phyloP scores from a whole-genome alignment of 2,797 vertebrate genomes.

The Alosa sapidissima region DNA sequence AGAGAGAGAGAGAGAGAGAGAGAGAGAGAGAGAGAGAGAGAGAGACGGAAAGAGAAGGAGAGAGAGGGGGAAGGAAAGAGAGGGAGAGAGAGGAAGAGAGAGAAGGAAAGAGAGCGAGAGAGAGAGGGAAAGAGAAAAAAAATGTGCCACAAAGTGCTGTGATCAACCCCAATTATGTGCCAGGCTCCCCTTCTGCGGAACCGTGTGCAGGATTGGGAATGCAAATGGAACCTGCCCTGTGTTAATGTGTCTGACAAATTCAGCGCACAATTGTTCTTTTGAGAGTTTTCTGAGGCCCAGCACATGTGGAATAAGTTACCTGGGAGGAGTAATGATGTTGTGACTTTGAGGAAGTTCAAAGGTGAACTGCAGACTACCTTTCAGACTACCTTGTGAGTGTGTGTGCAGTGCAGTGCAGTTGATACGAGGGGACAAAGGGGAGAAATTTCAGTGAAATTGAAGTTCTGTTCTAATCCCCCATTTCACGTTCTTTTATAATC shows the following conservation, averaged over 20 bases:
- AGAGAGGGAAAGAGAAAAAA: background rate
- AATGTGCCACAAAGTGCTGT: constrained; percentile 52
- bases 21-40: background rate
- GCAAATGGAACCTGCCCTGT: constrained; percentile 34
- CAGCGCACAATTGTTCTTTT: constrained; percentile 18
- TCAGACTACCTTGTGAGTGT: background rate
- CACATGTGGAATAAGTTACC: constrained; percentile 39
- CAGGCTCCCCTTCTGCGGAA: constrained; percentile 10
- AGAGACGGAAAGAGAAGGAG: background rate
- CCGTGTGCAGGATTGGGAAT: constrained; percentile 8
- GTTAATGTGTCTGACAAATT: constrained; percentile 25
- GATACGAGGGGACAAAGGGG: background rate
- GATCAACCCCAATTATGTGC: constrained; percentile 56
- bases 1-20: constrained; percentile 34
- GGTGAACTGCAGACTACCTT: constrained; percentile 12
- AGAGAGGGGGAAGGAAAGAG: constrained; percentile 16
- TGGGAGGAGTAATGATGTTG: constrained; percentile 4
- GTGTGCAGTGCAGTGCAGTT: constrained; percentile 1
- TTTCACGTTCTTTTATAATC: no score
- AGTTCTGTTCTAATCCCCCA: background rate
- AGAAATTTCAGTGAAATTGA: background rate
- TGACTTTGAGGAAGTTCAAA: constrained; percentile 30
- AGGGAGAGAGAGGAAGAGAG: background rate
- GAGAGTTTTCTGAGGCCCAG: constrained; percentile 9
- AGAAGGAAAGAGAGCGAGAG: no score